Base-by-base conservation (phyloP, 2,113 vertebrate genomes). In the Phodopus roborovskii region DNA sequence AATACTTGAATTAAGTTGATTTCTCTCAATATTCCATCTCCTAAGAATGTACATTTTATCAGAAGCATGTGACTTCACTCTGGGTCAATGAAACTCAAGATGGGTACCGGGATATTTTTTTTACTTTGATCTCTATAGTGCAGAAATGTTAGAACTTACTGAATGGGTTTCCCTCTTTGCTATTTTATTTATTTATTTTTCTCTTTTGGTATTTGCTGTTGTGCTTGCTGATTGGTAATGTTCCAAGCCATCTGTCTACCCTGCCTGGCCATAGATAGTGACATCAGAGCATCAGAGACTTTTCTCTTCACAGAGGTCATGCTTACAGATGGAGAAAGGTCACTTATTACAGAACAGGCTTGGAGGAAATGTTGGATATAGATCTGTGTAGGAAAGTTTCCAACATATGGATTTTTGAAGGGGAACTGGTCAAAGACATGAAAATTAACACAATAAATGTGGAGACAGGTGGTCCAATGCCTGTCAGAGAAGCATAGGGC, bases 171-270 rank as follows among this genome's bases (percentile, higher is more conserved):
- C 56, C 12, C 17, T 70, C 56, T 91, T 95, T 62, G 39, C 30
- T 87, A 4, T 33, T 83, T 85, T n/a, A 3, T 39, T 78, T 84
- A 26, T 60, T 78, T 83, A 3, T 48, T 68, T 83, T 53, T 45
- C 50, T 71, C 60, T 36, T 12, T 36, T 71, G 16, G 17, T 8
- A 62, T n/a, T 83, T 42, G 39, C 81, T 62, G 26, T 45, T 74
- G 4, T 88, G 39, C 39, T 73, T 6, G 7, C 26, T 30, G 91
- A 7, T 92, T 96, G 95, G 92, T 94, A 86, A 83, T 75, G 50
- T 83, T 95, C 92, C 96, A 95, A 58, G 91, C 93, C 94, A 95
- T 96, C 97, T 97, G 93, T 95, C 90, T 94, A 68, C 88, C 73
- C 75, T 36, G 60, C 81, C 77, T 22, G 48, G 90, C 74, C 75